phyloP scores from a whole-genome alignment of 2,888 invertebrate species.

The Eucriotettix oculatus region DNA sequence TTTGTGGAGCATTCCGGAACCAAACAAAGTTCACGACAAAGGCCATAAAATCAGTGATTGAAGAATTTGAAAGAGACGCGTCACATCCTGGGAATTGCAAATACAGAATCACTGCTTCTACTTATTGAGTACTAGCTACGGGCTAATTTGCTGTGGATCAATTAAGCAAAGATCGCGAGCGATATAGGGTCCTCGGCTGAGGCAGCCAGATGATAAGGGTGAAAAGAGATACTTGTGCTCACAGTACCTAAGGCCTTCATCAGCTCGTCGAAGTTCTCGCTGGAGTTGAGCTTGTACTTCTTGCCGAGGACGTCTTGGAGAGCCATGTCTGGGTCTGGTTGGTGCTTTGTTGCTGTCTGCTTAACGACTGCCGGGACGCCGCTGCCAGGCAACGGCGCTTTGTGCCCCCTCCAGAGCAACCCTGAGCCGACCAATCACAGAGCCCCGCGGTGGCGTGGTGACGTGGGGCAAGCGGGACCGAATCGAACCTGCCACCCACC shows the following conservation, averaged over 20 bases:
- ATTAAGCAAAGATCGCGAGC: no score
- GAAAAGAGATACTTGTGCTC: no score
- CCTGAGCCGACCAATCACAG: neutral
- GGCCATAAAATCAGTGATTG: no score
- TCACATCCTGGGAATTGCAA: no score
- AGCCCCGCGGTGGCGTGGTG: neutral
- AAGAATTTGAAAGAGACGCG: no score
- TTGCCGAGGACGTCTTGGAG: constrained; percentile 23
- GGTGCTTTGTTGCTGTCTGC: neutral
- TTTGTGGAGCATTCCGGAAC: no score
- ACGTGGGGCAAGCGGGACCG: neutral
- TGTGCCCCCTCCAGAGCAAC: neutral
- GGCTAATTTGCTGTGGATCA: no score
- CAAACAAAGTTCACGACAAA: no score
- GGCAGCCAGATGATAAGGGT: no score
- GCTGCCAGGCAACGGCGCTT: neutral
- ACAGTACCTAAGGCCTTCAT: constrained; percentile 72
- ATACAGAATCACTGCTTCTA: no score
- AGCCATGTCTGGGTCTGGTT: neutral
- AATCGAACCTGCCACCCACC: neutral
- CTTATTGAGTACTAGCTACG: no score
- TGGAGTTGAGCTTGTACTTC: constrained; percentile 62
- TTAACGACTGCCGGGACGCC: neutral
- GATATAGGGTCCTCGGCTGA: no score
- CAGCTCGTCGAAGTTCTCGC: constrained; percentile 78